A percentile compares a stretch with the other conserved stretches of the same genome.
Conservation (phyloP, 2,113 vertebrate genomes). For the Chascanopsetta lugubris region DNA sequence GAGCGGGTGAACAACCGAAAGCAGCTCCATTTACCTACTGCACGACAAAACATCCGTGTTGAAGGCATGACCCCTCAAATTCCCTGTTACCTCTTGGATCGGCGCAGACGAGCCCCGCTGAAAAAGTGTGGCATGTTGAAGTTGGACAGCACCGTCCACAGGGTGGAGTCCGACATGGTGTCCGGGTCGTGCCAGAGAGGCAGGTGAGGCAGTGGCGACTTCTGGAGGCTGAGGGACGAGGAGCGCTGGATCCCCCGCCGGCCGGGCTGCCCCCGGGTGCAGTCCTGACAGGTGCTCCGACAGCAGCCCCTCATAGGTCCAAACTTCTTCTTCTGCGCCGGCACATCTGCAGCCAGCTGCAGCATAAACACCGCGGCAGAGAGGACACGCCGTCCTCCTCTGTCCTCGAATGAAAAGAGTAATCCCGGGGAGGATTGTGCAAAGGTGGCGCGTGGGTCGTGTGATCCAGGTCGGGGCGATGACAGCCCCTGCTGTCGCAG, state of each 20-base stretch:
- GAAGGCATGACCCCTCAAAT: too few relatives aligned
- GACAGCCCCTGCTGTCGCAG: slow-evolving; percentile 50
- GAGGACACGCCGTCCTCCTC: slow-evolving; percentile 68
- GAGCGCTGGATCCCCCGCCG: slow-evolving; percentile 37
- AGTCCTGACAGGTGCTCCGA: slow-evolving; percentile 46
- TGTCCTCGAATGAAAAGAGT: slow-evolving; percentile 59
- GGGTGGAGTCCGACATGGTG: slow-evolving; percentile 88
- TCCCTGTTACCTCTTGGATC: slow-evolving; percentile 95
- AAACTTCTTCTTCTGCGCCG: slow-evolving; percentile 62
- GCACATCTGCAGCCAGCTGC: slow-evolving; percentile 76
- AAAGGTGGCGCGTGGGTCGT: slow-evolving; percentile 23
- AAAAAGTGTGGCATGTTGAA: slow-evolving; percentile 91
- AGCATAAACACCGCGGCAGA: slow-evolving; percentile 70
- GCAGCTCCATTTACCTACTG: slow-evolving; percentile 13
- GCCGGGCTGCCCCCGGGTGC: slow-evolving; percentile 34
- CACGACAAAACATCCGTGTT: slow-evolving; percentile 13
- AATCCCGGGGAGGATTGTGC: slow-evolving; percentile 62
- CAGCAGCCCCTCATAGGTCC: slow-evolving; percentile 40
- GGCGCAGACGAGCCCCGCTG: slow-evolving; percentile 86
- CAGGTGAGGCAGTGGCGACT: slow-evolving; percentile 43
- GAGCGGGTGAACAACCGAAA: slow-evolving; percentile 52
- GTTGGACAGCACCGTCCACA: slow-evolving; percentile 91
- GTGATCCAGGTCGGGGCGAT: slow-evolving; percentile 66
- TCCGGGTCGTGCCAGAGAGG: slow-evolving; percentile 73
- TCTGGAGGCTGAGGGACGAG: slow-evolving; percentile 49